Conservation (phyloP, 2,888 invertebrate genomes). For the Dendrolimus pini region DNA sequence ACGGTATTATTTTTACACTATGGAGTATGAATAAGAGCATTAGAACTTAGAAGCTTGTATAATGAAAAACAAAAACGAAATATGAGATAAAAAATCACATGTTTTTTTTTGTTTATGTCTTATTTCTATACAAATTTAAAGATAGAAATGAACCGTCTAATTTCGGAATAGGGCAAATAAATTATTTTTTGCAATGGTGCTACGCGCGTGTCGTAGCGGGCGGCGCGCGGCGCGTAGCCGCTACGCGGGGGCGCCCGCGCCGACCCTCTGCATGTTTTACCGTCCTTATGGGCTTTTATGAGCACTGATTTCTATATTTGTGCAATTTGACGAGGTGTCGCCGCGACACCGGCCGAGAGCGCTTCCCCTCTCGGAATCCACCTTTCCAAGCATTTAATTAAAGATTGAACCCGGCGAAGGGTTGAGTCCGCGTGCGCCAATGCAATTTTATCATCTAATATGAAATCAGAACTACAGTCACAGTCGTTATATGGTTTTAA, state of each 20-base stretch:
- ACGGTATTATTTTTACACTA: too few relatives aligned
- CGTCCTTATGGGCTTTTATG: constrained; percentile 30
- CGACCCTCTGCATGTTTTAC: constrained; percentile 22
- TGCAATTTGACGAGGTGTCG: constrained; percentile 26
- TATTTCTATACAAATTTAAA: too few relatives aligned
- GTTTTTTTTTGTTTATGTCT: too few relatives aligned
- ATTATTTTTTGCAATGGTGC: not conserved
- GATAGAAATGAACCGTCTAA: too few relatives aligned
- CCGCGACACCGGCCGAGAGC: constrained; percentile 9
- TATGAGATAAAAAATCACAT: too few relatives aligned
- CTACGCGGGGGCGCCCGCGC: constrained; percentile 8
- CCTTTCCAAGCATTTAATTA: constrained; percentile 29
- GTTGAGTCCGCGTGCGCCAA: constrained; percentile 12
- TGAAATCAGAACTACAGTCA: too few relatives aligned
- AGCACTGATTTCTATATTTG: constrained; percentile 45
- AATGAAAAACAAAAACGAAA: too few relatives aligned
- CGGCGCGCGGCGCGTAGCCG: constrained; percentile 8
- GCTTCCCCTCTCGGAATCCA: constrained; percentile 13
- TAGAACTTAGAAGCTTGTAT: too few relatives aligned
- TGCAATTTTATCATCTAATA: too few relatives aligned
- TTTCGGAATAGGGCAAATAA: too few relatives aligned
- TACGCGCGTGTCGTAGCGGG: constrained; percentile 11
- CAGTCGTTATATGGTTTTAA: too few relatives aligned
- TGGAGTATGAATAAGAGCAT: too few relatives aligned
- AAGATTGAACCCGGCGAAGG: constrained; percentile 26